These are phyloP conservation scores for Caenorhabditis imperialis DNA, from an alignment of 2,888 invertebrate species.

Conservation along the genomic window DNA sequence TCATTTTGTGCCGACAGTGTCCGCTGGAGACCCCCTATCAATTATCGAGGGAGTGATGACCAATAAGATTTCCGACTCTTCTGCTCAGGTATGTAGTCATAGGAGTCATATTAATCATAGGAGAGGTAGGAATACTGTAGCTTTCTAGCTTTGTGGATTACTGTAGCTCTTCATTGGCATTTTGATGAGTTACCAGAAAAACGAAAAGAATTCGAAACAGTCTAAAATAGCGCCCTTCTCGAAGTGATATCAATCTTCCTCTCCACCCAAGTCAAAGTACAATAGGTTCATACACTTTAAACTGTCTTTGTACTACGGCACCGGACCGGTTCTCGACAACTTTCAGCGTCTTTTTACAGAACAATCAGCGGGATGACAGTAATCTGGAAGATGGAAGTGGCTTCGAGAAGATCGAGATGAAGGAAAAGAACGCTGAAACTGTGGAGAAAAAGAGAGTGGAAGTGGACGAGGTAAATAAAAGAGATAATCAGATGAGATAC, in stretches of 20 bases:
- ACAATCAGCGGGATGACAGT: conserved; percentile 27
- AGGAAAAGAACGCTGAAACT: conserved; percentile 28
- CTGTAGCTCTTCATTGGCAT: background rate
- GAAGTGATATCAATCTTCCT: conserved; percentile 7
- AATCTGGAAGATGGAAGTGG: conserved; percentile 44
- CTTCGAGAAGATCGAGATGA: conserved; percentile 57
- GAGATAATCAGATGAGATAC: background rate
- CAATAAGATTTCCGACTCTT: conserved; percentile 22
- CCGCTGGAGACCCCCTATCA: background rate
- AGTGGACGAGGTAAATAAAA: conserved; percentile 1
- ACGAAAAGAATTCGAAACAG: background rate
- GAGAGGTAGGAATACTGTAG: too few relatives aligned
- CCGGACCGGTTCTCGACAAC: conserved; percentile 5
- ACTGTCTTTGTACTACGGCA: background rate
- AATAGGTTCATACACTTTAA: background rate
- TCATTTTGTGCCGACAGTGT: conserved; percentile 25
- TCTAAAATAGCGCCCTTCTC: too few relatives aligned
- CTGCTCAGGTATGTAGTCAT: conserved; percentile 18
- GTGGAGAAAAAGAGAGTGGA: conserved; percentile 24
- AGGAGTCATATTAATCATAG: too few relatives aligned
- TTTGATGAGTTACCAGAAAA: background rate
- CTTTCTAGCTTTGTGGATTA: too few relatives aligned
- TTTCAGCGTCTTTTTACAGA: conserved; percentile 22
- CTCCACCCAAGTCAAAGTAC: too few relatives aligned
- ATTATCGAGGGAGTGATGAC: conserved; percentile 5